A percentile compares a stretch with the other conserved stretches of the same genome.
phyloP scores from a whole-genome alignment of 2,797 vertebrate genomes.

The Betta splendens region DNA sequence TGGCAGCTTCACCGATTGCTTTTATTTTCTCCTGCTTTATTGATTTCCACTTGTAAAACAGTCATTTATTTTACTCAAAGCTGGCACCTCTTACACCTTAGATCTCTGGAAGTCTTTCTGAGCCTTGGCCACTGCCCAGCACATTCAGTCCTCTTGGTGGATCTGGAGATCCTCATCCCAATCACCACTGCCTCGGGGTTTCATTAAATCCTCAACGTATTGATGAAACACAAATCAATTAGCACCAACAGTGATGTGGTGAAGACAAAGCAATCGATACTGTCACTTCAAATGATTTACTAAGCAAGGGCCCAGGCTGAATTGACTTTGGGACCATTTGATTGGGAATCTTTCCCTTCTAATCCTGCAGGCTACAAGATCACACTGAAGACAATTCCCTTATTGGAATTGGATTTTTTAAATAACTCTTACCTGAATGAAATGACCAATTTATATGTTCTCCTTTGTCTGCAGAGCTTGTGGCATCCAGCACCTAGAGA shows the following conservation, averaged over 20 bases:
- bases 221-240: constrained; percentile 31
- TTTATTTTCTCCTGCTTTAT: background rate
- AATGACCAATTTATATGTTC: background rate
- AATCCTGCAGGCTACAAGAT: background rate
- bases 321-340: constrained; percentile 44
- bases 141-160: constrained; percentile 6
- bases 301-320: constrained; percentile 2
- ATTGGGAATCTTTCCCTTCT: constrained; percentile 25
- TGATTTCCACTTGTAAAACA: constrained; percentile 10
- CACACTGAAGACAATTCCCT: constrained; percentile 1
- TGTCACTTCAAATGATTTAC: constrained; percentile 38
- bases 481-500: constrained; percentile 87
- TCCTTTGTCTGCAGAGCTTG: constrained; percentile 67
- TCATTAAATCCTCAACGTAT: constrained; percentile 40
- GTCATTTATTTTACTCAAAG: constrained; percentile 4
- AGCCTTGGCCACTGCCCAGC: constrained; percentile 5
- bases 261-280: constrained; percentile 36
- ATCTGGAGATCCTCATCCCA: constrained; percentile 8
- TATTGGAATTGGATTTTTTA: background rate
- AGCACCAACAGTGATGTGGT: constrained; percentile 20
- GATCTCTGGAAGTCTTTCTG: background rate
- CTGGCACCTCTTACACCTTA: background rate
- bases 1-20: background rate
- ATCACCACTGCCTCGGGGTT: constrained; percentile 8
- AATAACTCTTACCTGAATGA: constrained; percentile 5